phyloP scores from a whole-genome alignment of 2,888 invertebrate species.

The Campaea margaritaria region DNA sequence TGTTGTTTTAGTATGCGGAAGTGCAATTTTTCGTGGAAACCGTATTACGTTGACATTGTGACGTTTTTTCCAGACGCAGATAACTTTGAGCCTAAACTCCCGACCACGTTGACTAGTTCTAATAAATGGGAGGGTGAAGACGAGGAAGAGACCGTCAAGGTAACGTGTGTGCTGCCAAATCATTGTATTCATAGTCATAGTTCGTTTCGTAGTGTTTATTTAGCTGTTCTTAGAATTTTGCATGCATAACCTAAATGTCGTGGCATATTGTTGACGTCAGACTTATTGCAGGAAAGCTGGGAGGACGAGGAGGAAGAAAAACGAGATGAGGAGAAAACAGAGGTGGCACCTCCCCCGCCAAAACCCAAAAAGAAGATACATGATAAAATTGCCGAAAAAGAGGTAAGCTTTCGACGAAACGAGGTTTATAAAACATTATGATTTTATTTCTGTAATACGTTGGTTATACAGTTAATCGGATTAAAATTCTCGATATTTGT shows the following conservation, averaged over 20 bases:
- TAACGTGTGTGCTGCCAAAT: constrained; percentile 76
- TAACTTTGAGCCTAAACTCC: constrained; percentile 88
- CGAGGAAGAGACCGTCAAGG: constrained; percentile 94
- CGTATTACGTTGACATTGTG: constrained; percentile 55
- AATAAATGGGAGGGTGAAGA: constrained; percentile 96
- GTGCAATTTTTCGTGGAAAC: constrained; percentile 46
- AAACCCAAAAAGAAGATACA: constrained; percentile 90
- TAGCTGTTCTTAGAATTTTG: constrained; percentile 41
- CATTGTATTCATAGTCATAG: constrained; percentile 40
- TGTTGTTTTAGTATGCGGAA: constrained; percentile 47
- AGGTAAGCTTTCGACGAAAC: constrained; percentile 88
- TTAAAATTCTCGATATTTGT: no score
- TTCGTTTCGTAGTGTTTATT: constrained; percentile 28
- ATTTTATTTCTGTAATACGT: background rate
- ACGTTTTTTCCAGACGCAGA: constrained; percentile 87
- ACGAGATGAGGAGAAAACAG: constrained; percentile 89
- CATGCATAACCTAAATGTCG: constrained; percentile 73
- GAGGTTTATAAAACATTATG: no score
- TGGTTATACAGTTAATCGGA: no score
- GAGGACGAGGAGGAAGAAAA: constrained; percentile 95
- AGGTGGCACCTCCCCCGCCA: constrained; percentile 83
- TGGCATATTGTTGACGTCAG: constrained; percentile 72
- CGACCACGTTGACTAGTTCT: constrained; percentile 83
- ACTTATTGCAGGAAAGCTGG: constrained; percentile 93
- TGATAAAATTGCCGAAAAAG: constrained; percentile 95